These are phyloP conservation scores for Coelogynopora nodosa DNA, from an alignment of 2,888 invertebrate genomes.

Conservation along the genomic window DNA sequence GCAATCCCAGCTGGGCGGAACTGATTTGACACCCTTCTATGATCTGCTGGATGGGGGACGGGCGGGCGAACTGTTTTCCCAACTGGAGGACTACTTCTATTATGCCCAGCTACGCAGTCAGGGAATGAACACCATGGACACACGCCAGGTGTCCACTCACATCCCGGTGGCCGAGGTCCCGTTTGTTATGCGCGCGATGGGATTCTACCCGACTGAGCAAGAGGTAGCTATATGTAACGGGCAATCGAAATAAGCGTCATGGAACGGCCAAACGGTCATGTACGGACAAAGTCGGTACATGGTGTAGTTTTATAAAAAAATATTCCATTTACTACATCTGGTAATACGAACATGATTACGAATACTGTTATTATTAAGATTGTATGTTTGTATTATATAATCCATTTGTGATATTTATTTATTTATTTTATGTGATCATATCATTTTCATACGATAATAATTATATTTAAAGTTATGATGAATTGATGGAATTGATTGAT, in stretches of 20 bases:
- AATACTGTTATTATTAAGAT: too few species aligned
- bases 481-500: too few species aligned
- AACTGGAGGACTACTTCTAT: constrained; percentile 73
- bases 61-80: constrained; percentile 70
- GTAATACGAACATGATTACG: too few species aligned
- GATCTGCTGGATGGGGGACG: constrained; percentile 71
- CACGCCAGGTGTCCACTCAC: constrained; percentile 66
- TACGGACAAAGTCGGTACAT: too few species aligned
- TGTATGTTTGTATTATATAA: too few species aligned
- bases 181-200: constrained; percentile 72
- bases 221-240: constrained; percentile 65
- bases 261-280: too few species aligned
- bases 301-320: too few species aligned
- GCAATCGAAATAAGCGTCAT: neutral
- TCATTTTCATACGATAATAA: too few species aligned
- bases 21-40: constrained; percentile 68
- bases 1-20: constrained; percentile 59
- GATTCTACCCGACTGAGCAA: constrained; percentile 73
- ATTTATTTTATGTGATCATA: too few species aligned
- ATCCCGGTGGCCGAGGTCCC: constrained; percentile 70
- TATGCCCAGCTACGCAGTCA: constrained; percentile 71
- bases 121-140: constrained; percentile 69
- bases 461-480: too few species aligned
- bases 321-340: too few species aligned
- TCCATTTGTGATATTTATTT: too few species aligned